Evolutionary conservation across 2,113 vertebrate genomes (phyloP).

Genomic region (Baryphthengus martii): DNA sequence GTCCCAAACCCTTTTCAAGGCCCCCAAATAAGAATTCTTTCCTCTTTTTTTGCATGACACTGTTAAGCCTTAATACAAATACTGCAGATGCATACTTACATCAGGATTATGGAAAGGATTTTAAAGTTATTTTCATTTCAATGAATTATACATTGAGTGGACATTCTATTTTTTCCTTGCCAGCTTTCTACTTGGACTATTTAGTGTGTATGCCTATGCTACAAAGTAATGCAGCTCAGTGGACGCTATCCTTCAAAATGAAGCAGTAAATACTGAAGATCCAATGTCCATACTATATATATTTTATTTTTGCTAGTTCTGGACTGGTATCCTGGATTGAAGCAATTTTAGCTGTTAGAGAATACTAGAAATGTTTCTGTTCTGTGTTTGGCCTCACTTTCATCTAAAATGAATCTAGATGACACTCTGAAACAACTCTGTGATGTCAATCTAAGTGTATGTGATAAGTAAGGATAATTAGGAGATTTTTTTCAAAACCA

Average conservation of each 20-base stretch:
- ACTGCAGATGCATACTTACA: background rate
- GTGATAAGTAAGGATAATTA: background rate
- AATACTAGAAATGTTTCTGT: background rate
- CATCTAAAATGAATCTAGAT: background rate
- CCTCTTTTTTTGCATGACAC: background rate
- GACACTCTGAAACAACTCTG: background rate
- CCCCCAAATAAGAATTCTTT: background rate
- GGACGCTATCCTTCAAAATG: background rate
- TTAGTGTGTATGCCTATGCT: background rate
- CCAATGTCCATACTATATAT: background rate
- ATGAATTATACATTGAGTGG: background rate
- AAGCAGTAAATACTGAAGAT: background rate
- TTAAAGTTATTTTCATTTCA: background rate
- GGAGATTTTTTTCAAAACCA: background rate
- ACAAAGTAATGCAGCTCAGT: background rate
- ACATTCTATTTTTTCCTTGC: background rate
- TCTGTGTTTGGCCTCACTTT: background rate
- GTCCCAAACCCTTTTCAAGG: background rate
- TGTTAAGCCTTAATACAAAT: background rate
- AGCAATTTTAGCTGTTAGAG: background rate
- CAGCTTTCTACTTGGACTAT: background rate
- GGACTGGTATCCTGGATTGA: background rate
- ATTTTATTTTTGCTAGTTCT: background rate
- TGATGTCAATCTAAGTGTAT: background rate
- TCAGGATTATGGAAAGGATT: background rate